Conservation (phyloP, 2,888 invertebrate species). For the Pandemis cinnamomeana region DNA sequence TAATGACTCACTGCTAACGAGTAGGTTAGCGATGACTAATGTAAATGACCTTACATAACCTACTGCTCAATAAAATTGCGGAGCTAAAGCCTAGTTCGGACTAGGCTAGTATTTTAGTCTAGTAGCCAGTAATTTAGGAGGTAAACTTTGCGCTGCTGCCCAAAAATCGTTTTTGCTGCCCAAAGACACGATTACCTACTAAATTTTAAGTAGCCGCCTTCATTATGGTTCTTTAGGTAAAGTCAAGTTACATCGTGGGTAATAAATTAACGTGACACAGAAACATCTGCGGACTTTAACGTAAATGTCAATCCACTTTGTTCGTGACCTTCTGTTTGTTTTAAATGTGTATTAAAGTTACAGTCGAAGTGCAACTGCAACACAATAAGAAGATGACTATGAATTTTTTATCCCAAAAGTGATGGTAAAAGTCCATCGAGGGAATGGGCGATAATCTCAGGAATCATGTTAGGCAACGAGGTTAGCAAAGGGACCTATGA, state of each 20-base stretch:
- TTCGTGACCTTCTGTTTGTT: background rate
- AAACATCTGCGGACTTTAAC: slow-evolving; percentile 3
- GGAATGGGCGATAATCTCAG: no score
- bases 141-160: background rate
- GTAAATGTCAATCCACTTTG: slow-evolving; percentile 1
- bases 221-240: background rate
- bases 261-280: background rate
- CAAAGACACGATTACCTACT: no score
- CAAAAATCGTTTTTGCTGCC: no score
- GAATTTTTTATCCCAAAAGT: no score
- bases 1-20: slow-evolving; percentile 12
- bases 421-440: no score
- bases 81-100: background rate
- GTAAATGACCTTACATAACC: slow-evolving; percentile 22
- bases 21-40: slow-evolving; percentile 31
- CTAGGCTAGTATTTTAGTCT: no score
- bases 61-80: slow-evolving; percentile 16
- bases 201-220: background rate
- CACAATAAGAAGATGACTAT: no score
- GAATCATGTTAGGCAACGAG: no score
- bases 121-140: background rate
- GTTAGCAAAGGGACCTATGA: no score
- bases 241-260: background rate
- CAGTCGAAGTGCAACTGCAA: no score
- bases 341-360: no score